A percentile compares a stretch with the other conserved stretches of the same genome.
Conservation (phyloP, 2,113 vertebrate genomes). For the Scopus umbretta region DNA sequence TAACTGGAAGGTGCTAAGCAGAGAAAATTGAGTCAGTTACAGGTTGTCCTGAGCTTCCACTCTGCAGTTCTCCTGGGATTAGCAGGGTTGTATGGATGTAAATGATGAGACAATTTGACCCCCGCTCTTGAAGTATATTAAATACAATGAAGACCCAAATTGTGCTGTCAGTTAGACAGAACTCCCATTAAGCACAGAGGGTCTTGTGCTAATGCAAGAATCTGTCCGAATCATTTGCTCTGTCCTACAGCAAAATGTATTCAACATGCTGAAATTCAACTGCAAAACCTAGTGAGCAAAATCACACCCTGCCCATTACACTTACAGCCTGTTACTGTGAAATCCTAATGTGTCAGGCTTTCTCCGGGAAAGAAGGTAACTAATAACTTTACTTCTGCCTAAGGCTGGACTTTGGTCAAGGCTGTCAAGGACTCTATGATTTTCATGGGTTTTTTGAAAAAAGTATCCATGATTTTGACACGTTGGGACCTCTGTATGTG, state of each 20-base stretch:
- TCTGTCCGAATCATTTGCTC: slow-evolving; percentile 17
- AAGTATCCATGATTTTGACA: slow-evolving; percentile 40
- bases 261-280: slow-evolving; percentile 38
- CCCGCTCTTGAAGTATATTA: neutral
- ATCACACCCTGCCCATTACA: slow-evolving; percentile 57
- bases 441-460: slow-evolving; percentile 12
- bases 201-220: slow-evolving; percentile 17
- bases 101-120: slow-evolving; percentile 48
- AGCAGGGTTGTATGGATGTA: neutral
- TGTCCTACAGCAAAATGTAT: slow-evolving; percentile 59
- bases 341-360: slow-evolving; percentile 64
- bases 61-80: neutral
- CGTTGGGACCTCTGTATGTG: neutral
- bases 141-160: neutral
- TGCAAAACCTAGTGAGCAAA: slow-evolving; percentile 30
- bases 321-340: slow-evolving; percentile 49
- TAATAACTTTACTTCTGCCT: slow-evolving; percentile 66
- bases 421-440: slow-evolving; percentile 56
- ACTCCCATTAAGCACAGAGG: slow-evolving; percentile 16
- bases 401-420: slow-evolving; percentile 66
- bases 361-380: slow-evolving; percentile 46
- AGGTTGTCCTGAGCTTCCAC: neutral
- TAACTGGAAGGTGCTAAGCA: neutral
- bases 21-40: neutral
- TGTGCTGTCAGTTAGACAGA: slow-evolving; percentile 29